Evolutionary conservation across 2,113 vertebrate species (phyloP).

Genomic region (Otolemur garnettii): DNA sequence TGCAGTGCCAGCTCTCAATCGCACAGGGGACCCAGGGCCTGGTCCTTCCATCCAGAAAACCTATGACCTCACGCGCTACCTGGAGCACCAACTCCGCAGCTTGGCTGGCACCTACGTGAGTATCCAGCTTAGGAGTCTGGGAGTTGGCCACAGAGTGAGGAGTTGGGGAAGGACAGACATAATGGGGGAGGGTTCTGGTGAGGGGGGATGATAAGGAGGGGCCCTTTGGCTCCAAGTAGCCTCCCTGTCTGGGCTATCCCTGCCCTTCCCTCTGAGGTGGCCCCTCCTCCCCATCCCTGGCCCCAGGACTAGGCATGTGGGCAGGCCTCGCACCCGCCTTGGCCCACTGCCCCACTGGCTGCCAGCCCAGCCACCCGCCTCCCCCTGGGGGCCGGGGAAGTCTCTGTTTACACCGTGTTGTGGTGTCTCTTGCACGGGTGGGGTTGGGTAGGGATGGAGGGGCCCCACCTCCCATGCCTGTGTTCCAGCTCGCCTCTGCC

Average conservation of each 20-base stretch:
- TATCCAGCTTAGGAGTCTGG: constrained; percentile 60
- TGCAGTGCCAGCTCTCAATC: constrained; percentile 89
- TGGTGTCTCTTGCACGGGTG: constrained; percentile 83
- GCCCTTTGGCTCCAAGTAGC: constrained; percentile 17
- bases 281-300: constrained; percentile 71
- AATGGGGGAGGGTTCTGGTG: not conserved
- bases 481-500: constrained; percentile 81
- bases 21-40: constrained; percentile 91
- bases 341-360: constrained; percentile 82
- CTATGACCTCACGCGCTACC: constrained; percentile 97
- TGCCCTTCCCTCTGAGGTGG: constrained; percentile 69
- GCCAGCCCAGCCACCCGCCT: constrained; percentile 80
- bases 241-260: constrained; percentile 45
- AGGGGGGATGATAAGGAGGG: constrained; percentile 21
- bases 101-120: constrained; percentile 97
- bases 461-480: constrained; percentile 80
- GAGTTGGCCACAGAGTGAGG: not conserved
- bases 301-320: constrained; percentile 83
- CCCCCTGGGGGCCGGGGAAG: constrained; percentile 82
- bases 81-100: constrained; percentile 97
- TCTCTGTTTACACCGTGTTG: constrained; percentile 87
- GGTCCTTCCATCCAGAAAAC: constrained; percentile 97
- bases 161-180: not conserved
- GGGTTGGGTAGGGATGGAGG: constrained; percentile 83
- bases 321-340: constrained; percentile 84